Evolutionary conservation across 2,113 vertebrate species (phyloP).

Genomic region (human (Homo sapiens)): GRCh38 chr12:107027501-107028000

Average conservation of each 20-base stretch:
- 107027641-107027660: constrained; percentile 51
- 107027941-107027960: constrained; percentile 27
- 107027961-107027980: constrained; percentile 51
- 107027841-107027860: constrained; percentile 73
- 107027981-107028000: constrained; percentile 15
- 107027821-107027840: constrained; percentile 78
- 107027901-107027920: constrained; percentile 46
- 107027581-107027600: constrained; percentile 43
- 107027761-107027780: constrained; percentile 82
- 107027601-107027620: constrained; percentile 57
- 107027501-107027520: not conserved
- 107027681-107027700: constrained; percentile 80
- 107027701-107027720: constrained; percentile 87
- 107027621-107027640: constrained; percentile 20
- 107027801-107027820: constrained; percentile 77
- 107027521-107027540: constrained; percentile 38
- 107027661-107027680: constrained; percentile 48
- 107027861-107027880: constrained; percentile 67
- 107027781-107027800: constrained; percentile 92
- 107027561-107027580: not conserved
- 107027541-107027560: constrained; percentile 42
- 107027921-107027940: constrained; percentile 39
- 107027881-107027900: constrained; percentile 42
- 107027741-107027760: constrained; percentile 90
- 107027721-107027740: constrained; percentile 87